Evolutionary conservation across 1,140 invertebrate species (phyloP).

Genomic region (Oreohelix idahoensis): DNA sequence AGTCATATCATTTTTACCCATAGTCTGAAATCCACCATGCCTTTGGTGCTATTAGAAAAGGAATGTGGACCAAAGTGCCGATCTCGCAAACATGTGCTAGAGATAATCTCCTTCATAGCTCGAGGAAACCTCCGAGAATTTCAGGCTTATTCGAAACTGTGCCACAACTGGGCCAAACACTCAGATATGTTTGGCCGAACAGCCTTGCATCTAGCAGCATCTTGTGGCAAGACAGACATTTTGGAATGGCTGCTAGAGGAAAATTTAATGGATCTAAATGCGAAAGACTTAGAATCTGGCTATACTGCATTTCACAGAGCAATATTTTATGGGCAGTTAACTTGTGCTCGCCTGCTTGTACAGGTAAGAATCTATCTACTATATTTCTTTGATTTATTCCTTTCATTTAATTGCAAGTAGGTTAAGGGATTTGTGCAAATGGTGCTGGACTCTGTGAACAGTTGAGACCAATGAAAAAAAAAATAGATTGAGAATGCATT

Average conservation of each 20-base stretch:
- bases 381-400: too few relatives aligned
- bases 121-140: slow-evolving; percentile 72
- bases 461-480: too few relatives aligned
- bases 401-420: too few relatives aligned
- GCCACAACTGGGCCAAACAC: slow-evolving; percentile 76
- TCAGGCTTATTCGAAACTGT: slow-evolving; percentile 73
- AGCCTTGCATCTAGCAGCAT: slow-evolving; percentile 81
- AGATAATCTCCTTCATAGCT: slow-evolving; percentile 77
- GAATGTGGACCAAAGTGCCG: slow-evolving; percentile 75
- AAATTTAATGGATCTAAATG: slow-evolving; percentile 78
- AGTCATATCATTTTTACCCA: neutral
- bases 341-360: slow-evolving; percentile 78
- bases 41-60: slow-evolving; percentile 46
- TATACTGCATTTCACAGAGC: slow-evolving; percentile 84
- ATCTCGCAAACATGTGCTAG: slow-evolving; percentile 78
- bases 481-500: neutral
- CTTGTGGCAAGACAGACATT: slow-evolving; percentile 78
- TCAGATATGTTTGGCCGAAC: slow-evolving; percentile 77
- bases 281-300: slow-evolving; percentile 81
- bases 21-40: slow-evolving; percentile 44
- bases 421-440: too few relatives aligned
- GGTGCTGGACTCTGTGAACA: too few relatives aligned
- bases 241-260: slow-evolving; percentile 80
- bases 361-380: slow-evolving; percentile 73
- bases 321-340: slow-evolving; percentile 84